phyloP scores from a whole-genome alignment of 2,113 vertebrate species.

The Coturnix japonica region DNA sequence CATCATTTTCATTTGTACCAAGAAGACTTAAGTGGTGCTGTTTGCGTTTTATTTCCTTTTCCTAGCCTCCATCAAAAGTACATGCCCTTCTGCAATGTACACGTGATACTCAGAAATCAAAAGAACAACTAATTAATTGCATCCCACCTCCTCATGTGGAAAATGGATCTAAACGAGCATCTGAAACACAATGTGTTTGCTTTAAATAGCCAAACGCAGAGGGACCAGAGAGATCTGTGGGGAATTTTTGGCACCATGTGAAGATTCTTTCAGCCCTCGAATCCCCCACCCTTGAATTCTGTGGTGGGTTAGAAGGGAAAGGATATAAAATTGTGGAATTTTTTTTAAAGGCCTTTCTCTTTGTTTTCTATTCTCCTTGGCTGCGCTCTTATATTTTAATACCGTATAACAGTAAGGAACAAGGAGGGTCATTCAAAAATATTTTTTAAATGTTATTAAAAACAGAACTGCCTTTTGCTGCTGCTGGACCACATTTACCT shows the following conservation, averaged over 20 bases:
- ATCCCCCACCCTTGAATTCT: slow-evolving; percentile 68
- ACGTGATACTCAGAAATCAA: slow-evolving; percentile 60
- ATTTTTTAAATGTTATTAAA: slow-evolving; percentile 75
- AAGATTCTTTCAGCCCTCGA: slow-evolving; percentile 61
- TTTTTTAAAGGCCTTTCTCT: slow-evolving; percentile 62
- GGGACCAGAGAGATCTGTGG: slow-evolving; percentile 60
- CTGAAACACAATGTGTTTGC: slow-evolving; percentile 60
- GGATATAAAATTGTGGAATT: slow-evolving; percentile 68
- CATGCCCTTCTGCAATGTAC: slow-evolving; percentile 28
- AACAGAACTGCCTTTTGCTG: slow-evolving; percentile 57
- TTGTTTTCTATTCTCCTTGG: slow-evolving; percentile 75
- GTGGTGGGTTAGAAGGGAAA: slow-evolving; percentile 67
- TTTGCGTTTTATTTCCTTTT: slow-evolving; percentile 50
- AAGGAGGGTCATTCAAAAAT: slow-evolving; percentile 72
- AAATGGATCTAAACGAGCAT: slow-evolving; percentile 50
- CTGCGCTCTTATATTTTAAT: slow-evolving; percentile 66
- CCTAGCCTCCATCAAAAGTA: slow-evolving; percentile 50
- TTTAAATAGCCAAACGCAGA: slow-evolving; percentile 57
- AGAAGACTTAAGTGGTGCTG: background rate
- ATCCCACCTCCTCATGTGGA: slow-evolving; percentile 69
- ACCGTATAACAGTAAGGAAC: slow-evolving; percentile 66
- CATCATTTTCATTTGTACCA: slow-evolving; percentile 52
- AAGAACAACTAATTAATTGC: slow-evolving; percentile 67
- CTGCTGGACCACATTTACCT: slow-evolving; percentile 55
- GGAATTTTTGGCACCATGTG: slow-evolving; percentile 55